A percentile compares a stretch with the other conserved stretches of the same genome.
Conservation (phyloP, 2,797 vertebrate species). For the Arrhamphus sclerolepis region DNA sequence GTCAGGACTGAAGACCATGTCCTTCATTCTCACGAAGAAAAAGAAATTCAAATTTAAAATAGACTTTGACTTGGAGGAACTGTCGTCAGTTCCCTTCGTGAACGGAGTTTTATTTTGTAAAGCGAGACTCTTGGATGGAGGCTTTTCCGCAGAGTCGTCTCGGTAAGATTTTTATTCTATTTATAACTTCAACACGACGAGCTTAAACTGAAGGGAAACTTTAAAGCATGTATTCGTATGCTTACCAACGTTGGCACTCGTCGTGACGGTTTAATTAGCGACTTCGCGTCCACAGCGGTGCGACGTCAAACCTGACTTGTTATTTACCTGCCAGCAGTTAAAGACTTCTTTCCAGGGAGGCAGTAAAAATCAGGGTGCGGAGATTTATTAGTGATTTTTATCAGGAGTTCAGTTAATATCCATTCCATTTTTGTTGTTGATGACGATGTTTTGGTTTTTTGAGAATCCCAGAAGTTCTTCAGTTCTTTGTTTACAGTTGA, state of each 20-base stretch:
- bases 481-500: too few relatives aligned
- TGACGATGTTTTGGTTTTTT: too few relatives aligned
- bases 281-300: too few relatives aligned
- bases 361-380: too few relatives aligned
- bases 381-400: too few relatives aligned
- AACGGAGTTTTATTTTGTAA: slow-evolving; percentile 97
- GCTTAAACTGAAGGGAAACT: neutral
- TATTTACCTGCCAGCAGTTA: too few relatives aligned
- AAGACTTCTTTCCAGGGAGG: too few relatives aligned
- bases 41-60: slow-evolving; percentile 96
- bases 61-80: slow-evolving; percentile 90
- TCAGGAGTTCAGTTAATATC: too few relatives aligned
- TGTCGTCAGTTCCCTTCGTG: slow-evolving; percentile 92
- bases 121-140: slow-evolving; percentile 90
- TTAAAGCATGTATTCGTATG: neutral
- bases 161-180: slow-evolving; percentile 81
- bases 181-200: slow-evolving; percentile 40
- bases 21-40: slow-evolving; percentile 90
- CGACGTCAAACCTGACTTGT: too few relatives aligned
- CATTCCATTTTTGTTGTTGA: too few relatives aligned
- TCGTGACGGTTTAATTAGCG: neutral
- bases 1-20: slow-evolving; percentile 66
- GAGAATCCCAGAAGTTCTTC: too few relatives aligned
- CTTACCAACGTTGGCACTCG: neutral
- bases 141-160: slow-evolving; percentile 89